These are phyloP conservation scores for Lucifuga dentata DNA, from an alignment of 2,113 vertebrate genomes.

Conservation along the genomic window DNA sequence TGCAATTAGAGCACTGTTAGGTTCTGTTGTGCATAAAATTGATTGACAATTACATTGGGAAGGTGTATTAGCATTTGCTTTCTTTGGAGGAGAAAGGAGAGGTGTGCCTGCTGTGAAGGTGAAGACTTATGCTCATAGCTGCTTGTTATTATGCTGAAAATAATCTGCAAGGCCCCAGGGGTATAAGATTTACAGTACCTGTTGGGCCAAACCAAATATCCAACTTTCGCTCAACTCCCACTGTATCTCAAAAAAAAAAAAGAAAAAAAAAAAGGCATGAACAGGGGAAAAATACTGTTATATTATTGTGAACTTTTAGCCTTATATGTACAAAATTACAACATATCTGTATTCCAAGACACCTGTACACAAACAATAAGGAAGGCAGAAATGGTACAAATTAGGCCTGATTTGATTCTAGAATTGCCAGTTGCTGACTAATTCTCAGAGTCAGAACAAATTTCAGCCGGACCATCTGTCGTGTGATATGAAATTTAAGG, in stretches of 20 bases:
- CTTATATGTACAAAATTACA: too few relatives aligned
- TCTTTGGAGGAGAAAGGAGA: slow-evolving; percentile 17
- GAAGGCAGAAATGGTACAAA: too few relatives aligned
- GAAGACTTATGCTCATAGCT: slow-evolving; percentile 40
- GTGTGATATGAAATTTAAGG: too few relatives aligned
- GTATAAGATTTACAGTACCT: slow-evolving; percentile 49
- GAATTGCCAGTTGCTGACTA: too few relatives aligned
- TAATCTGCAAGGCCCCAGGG: slow-evolving; percentile 42
- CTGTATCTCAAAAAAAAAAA: too few relatives aligned
- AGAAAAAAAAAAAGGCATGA: background rate
- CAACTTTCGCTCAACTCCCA: slow-evolving; percentile 50
- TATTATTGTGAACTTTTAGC: background rate
- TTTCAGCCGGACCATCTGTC: too few relatives aligned
- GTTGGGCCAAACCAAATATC: slow-evolving; percentile 49
- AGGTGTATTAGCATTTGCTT: slow-evolving; percentile 45
- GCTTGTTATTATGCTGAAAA: slow-evolving; percentile 43
- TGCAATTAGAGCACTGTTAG: slow-evolving; percentile 65
- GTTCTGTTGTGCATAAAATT: slow-evolving; percentile 61
- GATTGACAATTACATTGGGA: slow-evolving; percentile 55
- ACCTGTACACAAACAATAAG: too few relatives aligned
- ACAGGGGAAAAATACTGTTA: background rate
- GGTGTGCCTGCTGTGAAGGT: slow-evolving; percentile 34
- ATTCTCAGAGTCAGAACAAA: too few relatives aligned
- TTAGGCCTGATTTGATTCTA: too few relatives aligned
- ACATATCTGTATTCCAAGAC: too few relatives aligned